Evolutionary conservation across 1,140 invertebrate genomes (phyloP).

Genomic region (Trichoplusia ni): DNA sequence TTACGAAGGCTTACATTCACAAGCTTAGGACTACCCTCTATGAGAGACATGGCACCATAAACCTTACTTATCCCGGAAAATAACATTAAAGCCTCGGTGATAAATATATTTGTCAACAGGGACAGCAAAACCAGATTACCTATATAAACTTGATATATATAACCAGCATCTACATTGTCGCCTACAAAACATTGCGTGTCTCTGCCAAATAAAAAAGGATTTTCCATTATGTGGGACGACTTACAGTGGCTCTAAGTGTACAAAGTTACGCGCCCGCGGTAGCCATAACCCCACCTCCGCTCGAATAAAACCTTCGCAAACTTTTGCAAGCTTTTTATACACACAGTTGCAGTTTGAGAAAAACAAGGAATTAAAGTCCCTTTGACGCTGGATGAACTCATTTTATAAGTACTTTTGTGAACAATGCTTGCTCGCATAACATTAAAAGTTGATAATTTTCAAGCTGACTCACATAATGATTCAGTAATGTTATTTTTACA

Average conservation of each 20-base stretch:
- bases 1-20: not conserved
- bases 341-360: constrained; percentile 40
- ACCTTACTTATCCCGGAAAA: constrained; percentile 12
- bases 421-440: not conserved
- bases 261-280: constrained; percentile 53
- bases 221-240: constrained; percentile 60
- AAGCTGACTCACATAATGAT: not conserved
- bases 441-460: not conserved
- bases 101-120: constrained; percentile 26
- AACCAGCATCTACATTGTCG: constrained; percentile 25
- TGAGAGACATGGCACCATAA: constrained; percentile 1
- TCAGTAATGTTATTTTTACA: too few species aligned
- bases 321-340: constrained; percentile 47
- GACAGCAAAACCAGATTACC: constrained; percentile 18
- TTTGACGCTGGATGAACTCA: constrained; percentile 14
- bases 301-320: constrained; percentile 55
- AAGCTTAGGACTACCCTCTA: not conserved
- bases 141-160: constrained; percentile 25
- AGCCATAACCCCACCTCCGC: constrained; percentile 39
- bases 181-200: constrained; percentile 51
- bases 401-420: constrained; percentile 5
- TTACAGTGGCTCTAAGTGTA: constrained; percentile 52
- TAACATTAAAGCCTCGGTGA: constrained; percentile 11
- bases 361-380: constrained; percentile 41
- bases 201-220: constrained; percentile 53